Evolutionary conservation across 2,797 vertebrate genomes (phyloP), one percentile per base, ranked within the genome.

Genomic region (Karalla daura): DNA sequence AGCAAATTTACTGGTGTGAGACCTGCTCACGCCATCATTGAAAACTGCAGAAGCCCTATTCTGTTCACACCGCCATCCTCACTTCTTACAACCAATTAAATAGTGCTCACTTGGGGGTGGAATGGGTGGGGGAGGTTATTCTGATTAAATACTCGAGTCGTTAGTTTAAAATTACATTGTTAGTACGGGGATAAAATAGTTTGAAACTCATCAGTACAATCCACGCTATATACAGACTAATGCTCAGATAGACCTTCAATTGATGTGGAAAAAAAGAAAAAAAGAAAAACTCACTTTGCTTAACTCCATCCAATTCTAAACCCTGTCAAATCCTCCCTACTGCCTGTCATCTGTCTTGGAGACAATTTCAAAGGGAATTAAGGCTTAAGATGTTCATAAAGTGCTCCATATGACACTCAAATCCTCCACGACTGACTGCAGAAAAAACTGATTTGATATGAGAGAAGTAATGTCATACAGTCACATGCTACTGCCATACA

Each of bases 311-410:
- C 21, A 18, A 24, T 37, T 67, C 70, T 18, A 68, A 80, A 83
- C 74, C 72, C 73, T 70, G 78, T 66, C 43, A 39, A 32, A 80
- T 71, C 23, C 60, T 39, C 50, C 28, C 56, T 33, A 20, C 39
- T 54, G 44, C 45, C 63, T 25, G 35, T 51, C 60, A 44, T 69
- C 65, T 60, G 27, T 58, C 53, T 61, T 27, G 60, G 72, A 65
- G 66, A 85, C 62, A 55, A 63, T 66, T 78, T 86, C 21, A 72
- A 27, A 58, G 49, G 76, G 79, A 80, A 84, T 89, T 92, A 93
- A 92, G 91, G 90, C 89, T 87, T 90, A 82, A 85, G 82, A 91
- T 87, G 81, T 88, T 86, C 53, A 86, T 92, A 90, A 91, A 92
- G 91, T 93, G 90, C 90, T 89, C 85, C 63, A 75, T 78, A 88